These are phyloP conservation scores for Tenthredo amoena DNA, from an alignment of 2,888 invertebrate genomes.

Conservation along the genomic window DNA sequence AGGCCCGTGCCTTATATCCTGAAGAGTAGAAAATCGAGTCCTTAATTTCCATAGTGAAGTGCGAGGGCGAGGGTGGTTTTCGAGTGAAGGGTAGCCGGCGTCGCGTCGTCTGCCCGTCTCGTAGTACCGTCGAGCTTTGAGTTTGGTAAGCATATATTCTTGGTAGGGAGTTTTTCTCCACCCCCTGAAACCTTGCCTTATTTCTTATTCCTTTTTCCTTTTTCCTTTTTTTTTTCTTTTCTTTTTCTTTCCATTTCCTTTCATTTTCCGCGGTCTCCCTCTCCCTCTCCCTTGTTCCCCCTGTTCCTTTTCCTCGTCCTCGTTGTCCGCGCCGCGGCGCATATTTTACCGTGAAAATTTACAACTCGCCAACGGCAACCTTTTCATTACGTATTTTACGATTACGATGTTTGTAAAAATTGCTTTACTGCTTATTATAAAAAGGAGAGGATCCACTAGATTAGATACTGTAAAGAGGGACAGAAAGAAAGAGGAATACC, in stretches of 20 bases:
- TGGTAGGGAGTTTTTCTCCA: constrained; percentile 56
- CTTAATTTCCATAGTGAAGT: constrained; percentile 51
- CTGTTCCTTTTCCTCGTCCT: constrained; percentile 52
- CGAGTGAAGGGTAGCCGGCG: constrained; percentile 4
- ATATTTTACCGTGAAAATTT: constrained; percentile 27
- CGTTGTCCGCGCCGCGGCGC: constrained; percentile 26
- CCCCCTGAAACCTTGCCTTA: constrained; percentile 37
- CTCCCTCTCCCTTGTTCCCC: constrained; percentile 47
- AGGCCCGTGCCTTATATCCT: background rate
- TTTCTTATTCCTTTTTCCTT: constrained; percentile 12
- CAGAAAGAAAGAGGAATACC: background rate
- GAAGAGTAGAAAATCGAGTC: constrained; percentile 45
- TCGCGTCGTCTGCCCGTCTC: constrained; percentile 44
- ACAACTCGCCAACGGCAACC: constrained; percentile 50
- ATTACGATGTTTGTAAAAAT: constrained; percentile 59
- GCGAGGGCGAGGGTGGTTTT: background rate
- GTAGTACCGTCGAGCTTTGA: constrained; percentile 56
- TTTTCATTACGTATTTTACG: constrained; percentile 59
- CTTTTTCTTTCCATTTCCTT: constrained; percentile 34
- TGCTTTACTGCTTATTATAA: constrained; percentile 53
- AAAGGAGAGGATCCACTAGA: background rate
- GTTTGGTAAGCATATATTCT: constrained; percentile 71
- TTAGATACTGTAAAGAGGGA: background rate
- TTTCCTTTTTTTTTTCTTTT: constrained; percentile 30
- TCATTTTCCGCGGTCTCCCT: constrained; percentile 26